Evolutionary conservation across 1,140 invertebrate species (phyloP), one percentile per base, ranked within the genome.

Genomic region (Caerostris extrusa): DNA sequence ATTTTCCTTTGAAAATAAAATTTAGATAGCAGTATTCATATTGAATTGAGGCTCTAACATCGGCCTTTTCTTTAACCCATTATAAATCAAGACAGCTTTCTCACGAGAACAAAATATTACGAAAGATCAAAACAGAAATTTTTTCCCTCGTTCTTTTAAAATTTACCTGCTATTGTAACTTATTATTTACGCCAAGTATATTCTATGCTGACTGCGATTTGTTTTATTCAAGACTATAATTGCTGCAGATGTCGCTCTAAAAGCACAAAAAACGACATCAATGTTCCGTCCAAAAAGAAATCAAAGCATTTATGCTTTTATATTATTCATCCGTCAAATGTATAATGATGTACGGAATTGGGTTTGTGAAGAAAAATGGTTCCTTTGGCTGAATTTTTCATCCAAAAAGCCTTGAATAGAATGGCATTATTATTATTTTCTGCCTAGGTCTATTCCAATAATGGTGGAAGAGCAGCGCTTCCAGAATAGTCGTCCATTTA

Each of bases 341-440:
- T 83, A 83, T 83, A 83, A 83, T 83, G 82, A 83, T 83, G 82
- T 83, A 56, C 82, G 53, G 57, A 58, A 83, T 57, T 57, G 56
- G 55, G 82, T 56, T 83, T 83, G 7, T 53, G 19, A 64, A 64
- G 2, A 34, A 34, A 83, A 10, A 8, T 19, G 56, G 34, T 19
- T 77, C 34, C 12, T 53, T 50, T 50, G 12, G 71, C 5, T 8
- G 69, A 50, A 53, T 4, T 50, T 77, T 77, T 77, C 71, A 34
- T 50, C 34, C 34, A 50, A 77, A 77, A 3, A 8, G 19, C 14
- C 17, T 5, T 5, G 50, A 12, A 77, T 10, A 77, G 71, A 34
- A 77, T 4, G 34, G 82, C 82, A n/a, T 83, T 83, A 58, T 83
- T 64, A 17, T 64, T 83, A 83, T 77, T 77, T 50, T 77, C 34